Evolutionary conservation across 2,113 vertebrate species (phyloP), one percentile per base, ranked within the genome.

Genomic region (Ophiodon elongatus): DNA sequence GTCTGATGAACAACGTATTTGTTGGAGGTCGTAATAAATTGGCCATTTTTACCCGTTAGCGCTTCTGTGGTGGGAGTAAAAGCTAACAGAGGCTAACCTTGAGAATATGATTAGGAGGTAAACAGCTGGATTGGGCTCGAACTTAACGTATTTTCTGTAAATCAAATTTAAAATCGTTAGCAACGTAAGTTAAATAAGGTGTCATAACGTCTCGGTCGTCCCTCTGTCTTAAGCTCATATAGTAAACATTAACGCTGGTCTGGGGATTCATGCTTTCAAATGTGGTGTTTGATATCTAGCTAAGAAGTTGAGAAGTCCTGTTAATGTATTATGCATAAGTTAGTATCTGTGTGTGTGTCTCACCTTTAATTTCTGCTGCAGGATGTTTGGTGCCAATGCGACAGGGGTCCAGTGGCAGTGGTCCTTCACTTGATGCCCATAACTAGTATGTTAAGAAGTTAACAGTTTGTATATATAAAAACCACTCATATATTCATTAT

Each of bases 61-160:
- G 14, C 0, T 33, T 3, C 6, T 15, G 21, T 15, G 21, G 4
- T 6, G 14, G 19, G 1, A 2, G 23, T n/a, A 11, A 47, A 65
- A 27, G 87, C 85, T 89, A 88, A 66, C 79, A 14, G 33, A 0
- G 8, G 84, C 82, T 92, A 85, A 91, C 87, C 87, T 88, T 92
- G 91, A 90, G 14, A 37, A 4, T 31, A 10, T 31, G 45, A 41
- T 25, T 2, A 70, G 23, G 19, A 15, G 19, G 25, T 69, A 59
- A 54, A 70, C 52, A 31, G 10, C 31, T 33, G 2, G 6, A 14
- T 45, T 25, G 14, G 1, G 13, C 2, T 17, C 11, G 8, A 4
- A 21, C 8, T 17, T 1, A 31, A 8, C 27, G 0, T 11, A 15
- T 56, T 60, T 39, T 11, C 1, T 73, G 21, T 25, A 4, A 3